Conservation (phyloP, 2,797 vertebrate genomes). For the Smutsia temminckii region DNA sequence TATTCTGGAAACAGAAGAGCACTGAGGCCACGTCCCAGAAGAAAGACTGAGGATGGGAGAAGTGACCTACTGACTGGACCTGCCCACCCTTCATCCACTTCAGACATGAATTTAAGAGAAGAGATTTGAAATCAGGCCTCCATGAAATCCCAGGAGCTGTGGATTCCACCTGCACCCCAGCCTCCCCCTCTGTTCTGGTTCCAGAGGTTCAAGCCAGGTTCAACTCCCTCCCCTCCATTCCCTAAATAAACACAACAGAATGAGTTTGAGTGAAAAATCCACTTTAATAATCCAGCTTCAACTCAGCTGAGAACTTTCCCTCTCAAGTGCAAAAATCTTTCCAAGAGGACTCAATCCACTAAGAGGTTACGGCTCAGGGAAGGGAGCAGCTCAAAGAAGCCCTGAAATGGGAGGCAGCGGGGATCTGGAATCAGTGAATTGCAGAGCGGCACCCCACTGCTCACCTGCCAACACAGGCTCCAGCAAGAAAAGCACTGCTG, state of each 20-base stretch:
- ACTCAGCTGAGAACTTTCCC: conserved; percentile 2
- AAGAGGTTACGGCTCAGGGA: conserved; percentile 86
- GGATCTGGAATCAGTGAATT: not conserved
- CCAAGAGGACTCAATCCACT: conserved; percentile 85
- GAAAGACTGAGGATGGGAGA: not conserved
- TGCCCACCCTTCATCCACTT: not conserved
- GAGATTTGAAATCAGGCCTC: not conserved
- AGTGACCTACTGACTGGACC: not conserved
- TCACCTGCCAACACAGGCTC: not conserved
- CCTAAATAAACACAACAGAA: conserved; percentile 23
- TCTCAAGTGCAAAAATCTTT: not conserved
- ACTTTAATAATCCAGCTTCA: conserved; percentile 70
- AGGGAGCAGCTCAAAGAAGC: conserved; percentile 93
- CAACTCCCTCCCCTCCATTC: not conserved
- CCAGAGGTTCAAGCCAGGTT: not conserved
- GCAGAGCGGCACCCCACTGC: rapidly evolving
- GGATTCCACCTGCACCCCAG: not conserved
- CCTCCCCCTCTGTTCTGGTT: not conserved
- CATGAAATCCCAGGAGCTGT: not conserved
- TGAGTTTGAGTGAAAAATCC: conserved; percentile 51
- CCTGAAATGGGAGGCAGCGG: conserved; percentile 82
- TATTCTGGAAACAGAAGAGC: not conserved
- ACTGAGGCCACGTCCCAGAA: not conserved
- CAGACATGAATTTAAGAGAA: not conserved
- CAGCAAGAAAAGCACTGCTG: not conserved